phyloP scores from a whole-genome alignment of 2,797 vertebrate genomes.

The Anas bernieri region DNA sequence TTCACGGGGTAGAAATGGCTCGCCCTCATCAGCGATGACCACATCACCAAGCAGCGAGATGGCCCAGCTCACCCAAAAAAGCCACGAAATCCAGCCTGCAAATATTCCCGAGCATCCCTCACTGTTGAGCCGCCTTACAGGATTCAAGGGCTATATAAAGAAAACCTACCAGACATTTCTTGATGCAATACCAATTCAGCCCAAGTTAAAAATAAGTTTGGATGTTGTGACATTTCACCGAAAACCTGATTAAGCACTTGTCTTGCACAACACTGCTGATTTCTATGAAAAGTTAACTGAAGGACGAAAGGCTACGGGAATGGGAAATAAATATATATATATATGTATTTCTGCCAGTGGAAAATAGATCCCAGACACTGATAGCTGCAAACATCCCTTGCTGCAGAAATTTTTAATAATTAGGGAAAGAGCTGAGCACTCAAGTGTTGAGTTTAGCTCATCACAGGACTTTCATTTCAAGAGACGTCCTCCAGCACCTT shows the following conservation, averaged over 20 bases:
- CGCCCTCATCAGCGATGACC: accelerated
- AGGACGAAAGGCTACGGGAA: not conserved
- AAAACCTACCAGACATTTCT: conserved; percentile 72
- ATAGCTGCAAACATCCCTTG: not conserved
- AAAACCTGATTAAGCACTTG: conserved; percentile 17
- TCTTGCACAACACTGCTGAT: conserved; percentile 47
- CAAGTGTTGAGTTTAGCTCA: not conserved
- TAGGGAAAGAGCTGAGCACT: not conserved
- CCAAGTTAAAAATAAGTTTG: conserved; percentile 72
- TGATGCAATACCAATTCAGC: conserved; percentile 65
- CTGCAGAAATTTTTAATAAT: not conserved
- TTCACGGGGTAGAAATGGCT: not conserved
- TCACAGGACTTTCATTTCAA: not conserved
- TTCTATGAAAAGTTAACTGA: conserved; percentile 51
- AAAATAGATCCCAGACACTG: not conserved
- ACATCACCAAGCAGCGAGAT: accelerated
- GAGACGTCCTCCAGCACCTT: not conserved
- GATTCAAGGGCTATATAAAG: conserved; percentile 71
- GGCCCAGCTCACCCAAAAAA: not conserved
- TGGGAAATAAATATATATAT: not conserved
- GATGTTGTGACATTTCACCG: conserved; percentile 67
- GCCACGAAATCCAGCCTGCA: not conserved
- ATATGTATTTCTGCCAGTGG: not conserved
- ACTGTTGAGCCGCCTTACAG: not conserved
- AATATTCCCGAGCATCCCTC: not conserved